phyloP scores from a whole-genome alignment of 2,888 invertebrate species.

The Cheilosia soror region DNA sequence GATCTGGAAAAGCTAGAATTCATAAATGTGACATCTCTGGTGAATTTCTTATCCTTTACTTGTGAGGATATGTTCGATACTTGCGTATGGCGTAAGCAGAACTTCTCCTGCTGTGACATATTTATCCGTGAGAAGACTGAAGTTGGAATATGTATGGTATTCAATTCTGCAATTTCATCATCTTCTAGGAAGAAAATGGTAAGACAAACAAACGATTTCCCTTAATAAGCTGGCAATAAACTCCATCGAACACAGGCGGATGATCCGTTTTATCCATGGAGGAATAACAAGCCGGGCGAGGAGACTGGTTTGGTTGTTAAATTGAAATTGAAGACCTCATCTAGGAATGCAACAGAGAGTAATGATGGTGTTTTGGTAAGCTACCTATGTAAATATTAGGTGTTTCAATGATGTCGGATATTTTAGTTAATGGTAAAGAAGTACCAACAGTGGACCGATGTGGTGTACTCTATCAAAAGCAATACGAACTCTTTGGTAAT shows the following conservation, averaged over 20 bases:
- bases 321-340: constrained; percentile 72
- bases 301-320: constrained; percentile 78
- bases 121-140: constrained; percentile 84
- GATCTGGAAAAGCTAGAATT: constrained; percentile 80
- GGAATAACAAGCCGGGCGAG: constrained; percentile 80
- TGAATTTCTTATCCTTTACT: constrained; percentile 76
- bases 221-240: not conserved
- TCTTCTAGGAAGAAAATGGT: constrained; percentile 72
- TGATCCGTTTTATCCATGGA: constrained; percentile 78
- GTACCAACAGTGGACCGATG: constrained; percentile 77
- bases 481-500: constrained; percentile 80
- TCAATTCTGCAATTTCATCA: constrained; percentile 82
- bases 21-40: constrained; percentile 78
- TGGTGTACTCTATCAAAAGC: constrained; percentile 78
- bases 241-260: constrained; percentile 45
- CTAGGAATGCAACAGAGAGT: constrained; percentile 63
- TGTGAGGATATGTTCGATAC: constrained; percentile 83
- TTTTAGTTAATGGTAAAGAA: constrained; percentile 80
- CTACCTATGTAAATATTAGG: not conserved
- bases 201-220: not conserved
- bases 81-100: constrained; percentile 83
- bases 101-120: constrained; percentile 83
- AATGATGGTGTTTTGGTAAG: constrained; percentile 78
- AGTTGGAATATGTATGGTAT: constrained; percentile 84
- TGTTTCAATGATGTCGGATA: not conserved